phyloP scores from a whole-genome alignment of 1,140 invertebrate genomes.

The Aphaenogaster ashmeadi region DNA sequence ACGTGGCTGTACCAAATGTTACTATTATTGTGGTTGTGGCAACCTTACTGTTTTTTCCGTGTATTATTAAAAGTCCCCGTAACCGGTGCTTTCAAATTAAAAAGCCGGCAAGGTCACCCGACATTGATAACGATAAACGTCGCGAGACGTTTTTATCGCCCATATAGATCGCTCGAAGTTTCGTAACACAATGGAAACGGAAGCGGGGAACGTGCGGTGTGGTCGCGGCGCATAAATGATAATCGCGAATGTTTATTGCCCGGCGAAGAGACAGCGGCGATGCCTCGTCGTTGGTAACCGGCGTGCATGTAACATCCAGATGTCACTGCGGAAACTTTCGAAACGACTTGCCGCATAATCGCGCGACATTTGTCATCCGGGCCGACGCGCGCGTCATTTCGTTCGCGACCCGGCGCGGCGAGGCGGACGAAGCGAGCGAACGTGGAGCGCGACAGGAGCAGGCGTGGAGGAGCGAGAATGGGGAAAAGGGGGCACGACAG shows the following conservation, averaged over 20 bases:
- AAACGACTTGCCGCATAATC: slow-evolving; percentile 77
- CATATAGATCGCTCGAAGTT: slow-evolving; percentile 29
- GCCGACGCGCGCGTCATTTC: slow-evolving; percentile 60
- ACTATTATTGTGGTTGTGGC: no score
- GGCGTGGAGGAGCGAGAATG: not conserved
- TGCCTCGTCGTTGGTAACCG: slow-evolving; percentile 43
- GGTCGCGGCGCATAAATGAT: slow-evolving; percentile 26
- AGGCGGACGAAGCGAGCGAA: slow-evolving; percentile 13
- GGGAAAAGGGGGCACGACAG: not conserved
- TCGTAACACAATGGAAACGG: not conserved
- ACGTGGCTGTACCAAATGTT: no score
- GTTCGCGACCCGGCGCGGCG: slow-evolving; percentile 44
- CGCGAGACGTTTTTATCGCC: slow-evolving; percentile 25
- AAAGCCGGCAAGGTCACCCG: slow-evolving; percentile 6
- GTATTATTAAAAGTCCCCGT: no score
- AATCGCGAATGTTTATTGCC: slow-evolving; percentile 58
- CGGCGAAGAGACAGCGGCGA: not conserved
- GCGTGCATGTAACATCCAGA: slow-evolving; percentile 41
- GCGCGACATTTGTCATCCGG: slow-evolving; percentile 73
- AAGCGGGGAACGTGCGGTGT: slow-evolving; percentile 28
- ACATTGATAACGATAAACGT: slow-evolving; percentile 24
- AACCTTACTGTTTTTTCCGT: no score
- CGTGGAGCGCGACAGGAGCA: slow-evolving; percentile 9
- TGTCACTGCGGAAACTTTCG: slow-evolving; percentile 54
- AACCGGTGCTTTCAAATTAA: not conserved